phyloP scores from a whole-genome alignment of 2,113 vertebrate species.

The Psittacus erithacus region DNA sequence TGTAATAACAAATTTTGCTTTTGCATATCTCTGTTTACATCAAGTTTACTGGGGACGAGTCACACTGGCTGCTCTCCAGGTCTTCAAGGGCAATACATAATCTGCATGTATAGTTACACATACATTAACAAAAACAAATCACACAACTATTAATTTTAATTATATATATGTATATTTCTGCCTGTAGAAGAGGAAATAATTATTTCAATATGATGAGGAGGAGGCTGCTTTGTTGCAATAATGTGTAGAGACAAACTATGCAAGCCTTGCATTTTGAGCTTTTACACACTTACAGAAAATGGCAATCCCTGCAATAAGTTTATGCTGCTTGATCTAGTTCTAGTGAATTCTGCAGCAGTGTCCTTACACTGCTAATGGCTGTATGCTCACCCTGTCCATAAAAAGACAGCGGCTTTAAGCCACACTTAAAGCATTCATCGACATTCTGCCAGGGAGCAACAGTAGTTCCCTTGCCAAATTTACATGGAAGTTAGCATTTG shows the following conservation, averaged over 20 bases:
- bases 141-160: neutral
- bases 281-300: neutral
- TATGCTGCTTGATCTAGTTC: neutral
- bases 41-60: neutral
- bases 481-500: neutral
- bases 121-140: neutral
- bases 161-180: neutral
- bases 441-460: neutral
- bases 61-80: neutral
- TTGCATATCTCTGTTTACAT: neutral
- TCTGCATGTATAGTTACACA: neutral
- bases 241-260: neutral
- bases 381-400: neutral
- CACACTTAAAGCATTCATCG: neutral
- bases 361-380: neutral
- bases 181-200: neutral
- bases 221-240: neutral
- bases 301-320: neutral
- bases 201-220: neutral
- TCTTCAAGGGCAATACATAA: slow-evolving; percentile 9
- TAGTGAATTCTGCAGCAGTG: neutral
- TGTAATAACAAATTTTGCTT: neutral
- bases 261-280: neutral
- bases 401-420: neutral
- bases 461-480: neutral